Percentiles rank a stretch among this genome's conserved stretches.
Evolutionary conservation across 2,113 vertebrate genomes (phyloP).

Genomic region (Hymenochirus boettgeri): DNA sequence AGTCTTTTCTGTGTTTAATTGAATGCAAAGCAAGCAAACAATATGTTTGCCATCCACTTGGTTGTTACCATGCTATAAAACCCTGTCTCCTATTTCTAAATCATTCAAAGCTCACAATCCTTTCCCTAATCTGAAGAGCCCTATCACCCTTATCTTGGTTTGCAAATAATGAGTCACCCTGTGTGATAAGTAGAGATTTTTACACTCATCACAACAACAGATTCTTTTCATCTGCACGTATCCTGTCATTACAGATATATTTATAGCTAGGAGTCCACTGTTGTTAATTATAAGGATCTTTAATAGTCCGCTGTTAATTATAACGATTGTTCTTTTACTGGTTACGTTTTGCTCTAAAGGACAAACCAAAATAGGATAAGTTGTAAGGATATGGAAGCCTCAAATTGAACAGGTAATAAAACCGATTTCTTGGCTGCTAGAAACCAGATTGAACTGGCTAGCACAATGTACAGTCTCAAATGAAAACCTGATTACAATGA

Average conservation of each 20-base stretch:
- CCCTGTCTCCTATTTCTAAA: no score
- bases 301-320: no score
- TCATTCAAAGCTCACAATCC: no score
- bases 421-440: constrained; percentile 17
- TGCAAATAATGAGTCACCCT: background rate
- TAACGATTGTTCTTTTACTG: no score
- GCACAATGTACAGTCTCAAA: constrained; percentile 4
- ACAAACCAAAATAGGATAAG: background rate
- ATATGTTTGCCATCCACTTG: no score
- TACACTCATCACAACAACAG: constrained; percentile 19
- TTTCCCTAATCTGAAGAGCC: no score
- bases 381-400: constrained; percentile 20
- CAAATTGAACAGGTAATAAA: background rate
- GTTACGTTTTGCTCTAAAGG: constrained; percentile 1
- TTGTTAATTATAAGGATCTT: no score
- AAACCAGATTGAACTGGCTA: constrained; percentile 26
- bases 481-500: background rate
- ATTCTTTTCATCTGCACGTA: background rate
- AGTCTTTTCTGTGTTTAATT: no score
- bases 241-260: no score
- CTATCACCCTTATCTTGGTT: constrained; percentile 8
- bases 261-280: no score
- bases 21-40: no score
- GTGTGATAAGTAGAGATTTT: constrained; percentile 14
- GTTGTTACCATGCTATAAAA: no score